phyloP scores from a whole-genome alignment of 2,888 invertebrate species.

The Agriopis marginaria region DNA sequence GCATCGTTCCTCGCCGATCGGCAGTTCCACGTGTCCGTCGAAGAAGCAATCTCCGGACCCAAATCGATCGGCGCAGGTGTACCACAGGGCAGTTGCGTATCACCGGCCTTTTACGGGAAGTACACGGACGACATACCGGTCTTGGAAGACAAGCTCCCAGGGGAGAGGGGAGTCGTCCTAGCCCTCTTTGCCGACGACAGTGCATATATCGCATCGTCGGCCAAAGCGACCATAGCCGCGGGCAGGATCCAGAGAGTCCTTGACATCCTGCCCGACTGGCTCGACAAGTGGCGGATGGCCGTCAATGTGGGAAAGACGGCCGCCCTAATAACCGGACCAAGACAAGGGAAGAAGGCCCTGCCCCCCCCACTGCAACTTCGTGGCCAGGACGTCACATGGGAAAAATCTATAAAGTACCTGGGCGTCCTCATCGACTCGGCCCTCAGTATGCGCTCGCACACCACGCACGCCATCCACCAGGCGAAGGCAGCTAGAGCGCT shows the following conservation, averaged over 20 bases:
- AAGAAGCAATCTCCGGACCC: conserved; percentile 13
- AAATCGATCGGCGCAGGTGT: conserved; percentile 3
- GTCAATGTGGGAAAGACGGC: conserved; percentile 45
- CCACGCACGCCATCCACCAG: conserved; percentile 16
- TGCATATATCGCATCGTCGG: conserved; percentile 5
- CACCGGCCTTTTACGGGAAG: conserved; percentile 36
- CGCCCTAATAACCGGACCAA: conserved; percentile 8
- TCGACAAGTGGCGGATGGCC: conserved; percentile 34
- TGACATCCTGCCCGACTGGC: conserved; percentile 42
- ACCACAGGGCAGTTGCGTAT: conserved; percentile 20
- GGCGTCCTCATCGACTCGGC: conserved; percentile 41
- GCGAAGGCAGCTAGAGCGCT: conserved; percentile 20
- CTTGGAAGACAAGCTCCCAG: not conserved
- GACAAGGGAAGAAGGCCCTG: too few species aligned
- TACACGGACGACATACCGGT: conserved; percentile 46
- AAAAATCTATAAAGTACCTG: conserved; percentile 34
- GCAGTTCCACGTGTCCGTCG: conserved; percentile 42
- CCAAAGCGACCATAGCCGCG: not conserved
- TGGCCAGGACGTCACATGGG: conserved; percentile 32
- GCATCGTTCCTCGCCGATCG: conserved; percentile 41
- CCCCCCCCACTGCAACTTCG: conserved; percentile 5
- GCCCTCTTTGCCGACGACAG: conserved; percentile 28
- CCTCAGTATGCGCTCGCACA: conserved; percentile 40
- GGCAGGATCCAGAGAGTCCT: conserved; percentile 17
- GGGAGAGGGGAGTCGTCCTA: conserved; percentile 7